Base-by-base conservation (phyloP, 1,140 invertebrate genomes). In the Branchinecta lindahli region DNA sequence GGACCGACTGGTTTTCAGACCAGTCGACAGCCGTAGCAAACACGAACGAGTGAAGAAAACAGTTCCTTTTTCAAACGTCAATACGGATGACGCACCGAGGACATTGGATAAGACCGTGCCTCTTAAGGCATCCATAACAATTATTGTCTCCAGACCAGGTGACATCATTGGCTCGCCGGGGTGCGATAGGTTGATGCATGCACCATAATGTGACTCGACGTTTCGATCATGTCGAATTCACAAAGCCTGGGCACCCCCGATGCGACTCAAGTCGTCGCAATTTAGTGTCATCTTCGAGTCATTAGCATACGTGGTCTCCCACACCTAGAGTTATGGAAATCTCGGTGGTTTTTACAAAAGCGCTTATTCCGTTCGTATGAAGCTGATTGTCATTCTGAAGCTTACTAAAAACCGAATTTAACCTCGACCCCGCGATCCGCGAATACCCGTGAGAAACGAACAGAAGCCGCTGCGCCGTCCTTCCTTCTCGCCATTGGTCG, bases 381-480 rank as follows among this genome's bases (percentile, higher is more conserved):
- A 61, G 18, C 52, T 12, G 52, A 61, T 61, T 61, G 52, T 61
- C 52, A 61, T 61, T 61, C 52, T 61, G 52, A 61, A 61, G 52
- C 52, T 61, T 61, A 61, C 52, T 61, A 61, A 61, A 61, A 61
- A 61, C 52, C 52, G 52, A 61, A 61, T 20, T 61, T 61, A 61
- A 61, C 52, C 52, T 61, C 52, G 52, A 61, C 52, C 52, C 6
- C 52, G 18, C 12, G 18, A 61, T 61, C 52, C 18, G 12, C 12
- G 18, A 61, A 61, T 61, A 61, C 52, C 52, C 52, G 52, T 61
- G 52, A 61, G 52, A 61, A 61, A 61, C 52, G 52, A 61, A 61
- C 52, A 61, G 52, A 61, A 61, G 52, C 52, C 52, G 18, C 12
- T 61, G 18, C 18, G 18, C 52, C 52, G 52, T 61, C 52, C 52